Conservation (phyloP, 1,140 invertebrate genomes). For the Drosophila mojavensis region DNA sequence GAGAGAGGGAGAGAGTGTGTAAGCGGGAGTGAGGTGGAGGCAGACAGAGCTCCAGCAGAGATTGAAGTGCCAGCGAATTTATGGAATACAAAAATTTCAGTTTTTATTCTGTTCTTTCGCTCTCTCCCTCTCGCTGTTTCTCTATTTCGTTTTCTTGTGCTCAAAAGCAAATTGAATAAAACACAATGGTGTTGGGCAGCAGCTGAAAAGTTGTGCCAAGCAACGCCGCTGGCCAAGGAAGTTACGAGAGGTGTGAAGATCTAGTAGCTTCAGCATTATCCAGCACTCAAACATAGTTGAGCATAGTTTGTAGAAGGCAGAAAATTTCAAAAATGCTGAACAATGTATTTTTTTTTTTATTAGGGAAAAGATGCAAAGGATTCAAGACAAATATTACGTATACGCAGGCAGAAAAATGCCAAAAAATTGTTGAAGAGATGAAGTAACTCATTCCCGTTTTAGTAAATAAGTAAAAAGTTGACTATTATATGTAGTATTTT, state of each 20-base stretch:
- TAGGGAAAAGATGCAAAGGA: too few relatives aligned
- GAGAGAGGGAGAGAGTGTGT: too few relatives aligned
- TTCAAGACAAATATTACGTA: too few relatives aligned
- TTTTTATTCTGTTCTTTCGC: slow-evolving; percentile 25
- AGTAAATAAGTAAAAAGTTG: too few relatives aligned
- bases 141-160: slow-evolving; percentile 32
- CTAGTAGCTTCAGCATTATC: slow-evolving; percentile 12
- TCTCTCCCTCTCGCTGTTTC: too few relatives aligned
- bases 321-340: too few relatives aligned
- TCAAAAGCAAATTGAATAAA: slow-evolving; percentile 74
- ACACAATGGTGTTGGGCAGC: slow-evolving; percentile 50
- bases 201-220: slow-evolving; percentile 24
- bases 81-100: slow-evolving; percentile 66
- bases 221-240: slow-evolving; percentile 13
- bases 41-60: slow-evolving; percentile 41
- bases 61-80: slow-evolving; percentile 81
- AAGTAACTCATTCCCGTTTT: too few relatives aligned
- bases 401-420: too few relatives aligned
- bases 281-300: neutral
- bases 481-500: too few relatives aligned
- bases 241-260: slow-evolving; percentile 25
- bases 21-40: neutral
- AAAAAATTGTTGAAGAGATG: too few relatives aligned
- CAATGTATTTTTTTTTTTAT: too few relatives aligned
- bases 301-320: too few relatives aligned